Evolutionary conservation across 1,140 invertebrate species (phyloP).

Genomic region (Dysdera silvatica): DNA sequence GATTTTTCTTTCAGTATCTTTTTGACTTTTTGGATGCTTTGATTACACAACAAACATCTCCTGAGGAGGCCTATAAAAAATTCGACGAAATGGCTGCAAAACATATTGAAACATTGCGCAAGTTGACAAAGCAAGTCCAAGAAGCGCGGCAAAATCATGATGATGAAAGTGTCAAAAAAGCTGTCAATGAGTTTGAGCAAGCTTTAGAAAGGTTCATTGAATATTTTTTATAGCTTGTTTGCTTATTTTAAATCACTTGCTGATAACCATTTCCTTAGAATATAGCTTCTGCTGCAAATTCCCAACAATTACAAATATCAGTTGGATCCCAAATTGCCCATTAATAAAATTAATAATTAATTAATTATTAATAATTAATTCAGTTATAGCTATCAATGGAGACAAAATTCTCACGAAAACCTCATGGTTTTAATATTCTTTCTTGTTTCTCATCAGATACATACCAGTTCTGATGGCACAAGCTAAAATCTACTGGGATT

Average conservation of each 20-base stretch:
- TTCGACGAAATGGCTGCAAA: constrained; percentile 90
- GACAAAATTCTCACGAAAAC: constrained; percentile 19
- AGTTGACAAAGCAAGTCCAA: constrained; percentile 82
- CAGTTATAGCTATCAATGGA: background rate
- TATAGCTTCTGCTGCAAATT: background rate
- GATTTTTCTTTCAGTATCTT: constrained; percentile 54
- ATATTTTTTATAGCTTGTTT: too few species aligned
- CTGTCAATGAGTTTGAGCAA: constrained; percentile 87
- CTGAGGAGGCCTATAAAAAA: constrained; percentile 93
- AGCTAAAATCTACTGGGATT: constrained; percentile 98
- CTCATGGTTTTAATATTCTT: constrained; percentile 13
- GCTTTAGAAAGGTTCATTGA: constrained; percentile 78
- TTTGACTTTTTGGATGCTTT: constrained; percentile 72
- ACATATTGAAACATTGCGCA: constrained; percentile 80
- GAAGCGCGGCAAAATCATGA: constrained; percentile 79
- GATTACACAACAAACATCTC: constrained; percentile 94
- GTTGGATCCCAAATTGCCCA: too few species aligned
- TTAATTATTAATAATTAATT: too few species aligned
- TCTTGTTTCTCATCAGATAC: constrained; percentile 48
- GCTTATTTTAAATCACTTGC: too few species aligned
- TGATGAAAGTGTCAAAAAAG: constrained; percentile 78
- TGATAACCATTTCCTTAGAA: background rate
- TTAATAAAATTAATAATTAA: too few species aligned
- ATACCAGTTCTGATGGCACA: constrained; percentile 97
- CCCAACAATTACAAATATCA: background rate